phyloP scores from a whole-genome alignment of 2,113 vertebrate species.

The Sinocyclocheilus anophthalmus region DNA sequence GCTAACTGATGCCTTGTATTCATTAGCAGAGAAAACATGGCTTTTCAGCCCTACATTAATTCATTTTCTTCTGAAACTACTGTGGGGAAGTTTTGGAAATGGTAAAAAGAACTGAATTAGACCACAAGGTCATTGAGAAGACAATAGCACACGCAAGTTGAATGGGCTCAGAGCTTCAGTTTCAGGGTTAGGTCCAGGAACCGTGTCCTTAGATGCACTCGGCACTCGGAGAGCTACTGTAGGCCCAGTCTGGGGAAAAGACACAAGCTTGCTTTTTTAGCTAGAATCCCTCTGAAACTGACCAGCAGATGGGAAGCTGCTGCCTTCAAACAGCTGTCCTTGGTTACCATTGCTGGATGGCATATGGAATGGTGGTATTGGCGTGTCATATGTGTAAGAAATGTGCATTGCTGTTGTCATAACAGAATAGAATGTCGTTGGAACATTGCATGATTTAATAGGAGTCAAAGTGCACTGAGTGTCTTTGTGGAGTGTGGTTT shows the following conservation, averaged over 20 bases:
- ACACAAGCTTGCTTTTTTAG: constrained; percentile 52
- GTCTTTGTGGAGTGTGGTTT: constrained; percentile 17
- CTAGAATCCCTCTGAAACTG: constrained; percentile 57
- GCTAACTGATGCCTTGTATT: constrained; percentile 59
- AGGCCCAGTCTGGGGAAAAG: constrained; percentile 61
- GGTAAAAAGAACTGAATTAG: constrained; percentile 67
- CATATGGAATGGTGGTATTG: constrained; percentile 13
- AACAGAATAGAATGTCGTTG: not conserved
- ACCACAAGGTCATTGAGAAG: constrained; percentile 78
- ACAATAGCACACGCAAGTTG: constrained; percentile 75
- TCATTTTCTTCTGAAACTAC: constrained; percentile 67
- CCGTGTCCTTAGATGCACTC: constrained; percentile 75
- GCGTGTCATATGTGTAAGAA: not conserved
- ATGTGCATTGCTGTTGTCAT: constrained; percentile 19
- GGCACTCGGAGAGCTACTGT: constrained; percentile 62
- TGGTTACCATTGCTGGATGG: constrained; percentile 26
- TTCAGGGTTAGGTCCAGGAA: constrained; percentile 71
- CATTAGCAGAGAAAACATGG: constrained; percentile 54
- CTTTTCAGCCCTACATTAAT: constrained; percentile 50
- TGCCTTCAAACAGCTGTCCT: constrained; percentile 27
- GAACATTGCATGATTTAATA: constrained; percentile 13
- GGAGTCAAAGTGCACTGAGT: constrained; percentile 28
- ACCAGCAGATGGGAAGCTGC: constrained; percentile 32
- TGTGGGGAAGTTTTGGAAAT: constrained; percentile 69
- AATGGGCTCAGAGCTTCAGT: constrained; percentile 72